Evolutionary conservation across 2,888 invertebrate genomes (phyloP), one percentile per base, ranked within the genome.

Genomic region (Heteromyza rotundicornis): DNA sequence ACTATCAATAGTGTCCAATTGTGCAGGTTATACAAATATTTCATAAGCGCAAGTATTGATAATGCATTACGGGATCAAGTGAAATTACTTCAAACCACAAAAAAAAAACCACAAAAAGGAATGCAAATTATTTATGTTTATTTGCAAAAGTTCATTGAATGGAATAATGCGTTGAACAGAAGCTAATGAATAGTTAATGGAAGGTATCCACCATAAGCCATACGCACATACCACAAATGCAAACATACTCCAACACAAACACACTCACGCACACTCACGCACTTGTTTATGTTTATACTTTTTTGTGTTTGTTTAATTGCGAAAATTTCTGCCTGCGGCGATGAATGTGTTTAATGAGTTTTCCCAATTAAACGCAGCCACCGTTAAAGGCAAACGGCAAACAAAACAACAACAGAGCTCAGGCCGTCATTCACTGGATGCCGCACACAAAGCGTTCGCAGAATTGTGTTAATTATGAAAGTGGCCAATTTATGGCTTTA

Each of bases 301-400:
- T 57, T 1, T 49, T 27, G n/a, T n/a, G 19, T 57, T 24, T 16
- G 14, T 57, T 57, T 57, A 49, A 57, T 57, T 47, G 57, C 32
- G n/a, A n/a, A n/a, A 36, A 52, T 59, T 50, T 51, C 35, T 54
- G 35, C 54, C 32, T 53, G 17, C 20, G 17, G 35, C n/a, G 16
- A 20, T 17, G 10, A 3, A 40, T 23, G 44, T 44, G 44, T 56
- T 44, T 56, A 56, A 56, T 56, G 47, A 44, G 56, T 56, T 56
- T 56, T 44, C 44, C n/a, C 24, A 56, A 56, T 56, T 56, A 56
- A 56, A 44, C 44, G 16, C 56, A 36, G 17, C 17, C 52, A 7
- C n/a, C n/a, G n/a, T n/a, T n/a, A 32, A 32, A 32, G 32, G 32
- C 32, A 12, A 5, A 32, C 12, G 12, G 7, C 5, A 32, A 32